Base-by-base conservation (phyloP, 2,113 vertebrate genomes). In the Synchiropus splendidus region DNA sequence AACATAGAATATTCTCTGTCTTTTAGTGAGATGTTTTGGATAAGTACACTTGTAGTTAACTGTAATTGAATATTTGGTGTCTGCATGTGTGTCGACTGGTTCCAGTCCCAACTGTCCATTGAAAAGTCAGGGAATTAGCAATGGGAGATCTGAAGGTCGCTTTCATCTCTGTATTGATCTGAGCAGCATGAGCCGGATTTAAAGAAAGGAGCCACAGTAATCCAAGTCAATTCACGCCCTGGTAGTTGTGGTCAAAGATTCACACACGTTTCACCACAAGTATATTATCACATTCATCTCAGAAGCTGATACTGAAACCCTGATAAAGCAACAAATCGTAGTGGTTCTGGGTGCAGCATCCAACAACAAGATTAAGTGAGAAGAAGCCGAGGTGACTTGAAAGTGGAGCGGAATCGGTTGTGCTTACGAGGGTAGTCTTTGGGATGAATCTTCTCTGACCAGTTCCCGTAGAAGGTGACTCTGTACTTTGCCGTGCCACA, bases 401-500 rank as follows among this genome's bases (percentile, higher is more conserved):
- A 10, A n/a, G 37, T 27, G 4, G 12, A 49, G 10, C 2, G 35
- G 40, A 35, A 12, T 2, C 15, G 14, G 14, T 39, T 58, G 31
- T 43, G 39, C 93, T 95, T 71, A 99, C 95, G 88, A 64, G 95
- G 95, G 45, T 94, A 99, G 66, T 99, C 93, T 78, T 97, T 97
- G 10, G 94, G 90, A 61, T 97, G 93, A 10, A 84, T 85, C 76
- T 97, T 94, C 81, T 98, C 94, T 1, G 94, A 98, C 95, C 95
- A 99, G 52, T 99, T 99, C 14, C 94, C 94, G 46, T 86, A 92
- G 74, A 98, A 99, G 0, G 93, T 97, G 58, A 99, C 79, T 58
- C 95, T 88, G 79, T 99, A 99, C 72, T 97, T 98, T 56, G 95
- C 95, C 3, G 92, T 97, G 48, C 94, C 95, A 61, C 95, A 99